Conservation (phyloP, 2,113 vertebrate species). For the Hemibagrus wyckioides region DNA sequence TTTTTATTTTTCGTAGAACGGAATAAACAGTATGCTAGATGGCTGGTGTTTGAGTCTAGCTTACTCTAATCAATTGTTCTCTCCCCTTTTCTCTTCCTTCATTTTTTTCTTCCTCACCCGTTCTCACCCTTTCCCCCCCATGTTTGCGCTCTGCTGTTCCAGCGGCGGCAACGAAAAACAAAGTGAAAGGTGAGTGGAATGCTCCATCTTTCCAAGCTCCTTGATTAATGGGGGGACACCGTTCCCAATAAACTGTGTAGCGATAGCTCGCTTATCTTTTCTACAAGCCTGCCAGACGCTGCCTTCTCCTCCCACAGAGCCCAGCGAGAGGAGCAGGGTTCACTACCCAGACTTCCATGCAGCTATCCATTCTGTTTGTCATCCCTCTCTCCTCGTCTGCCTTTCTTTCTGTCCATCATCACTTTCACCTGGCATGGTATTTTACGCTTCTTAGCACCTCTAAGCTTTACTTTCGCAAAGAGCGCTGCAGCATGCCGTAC, state of each 20-base stretch:
- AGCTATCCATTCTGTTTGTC: slow-evolving; percentile 45
- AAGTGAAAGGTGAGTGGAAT: slow-evolving; percentile 77
- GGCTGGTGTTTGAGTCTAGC: slow-evolving; percentile 21
- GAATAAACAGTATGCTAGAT: slow-evolving; percentile 36
- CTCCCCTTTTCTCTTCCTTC: slow-evolving; percentile 42
- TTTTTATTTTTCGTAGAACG: slow-evolving; percentile 19
- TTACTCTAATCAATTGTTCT: slow-evolving; percentile 55
- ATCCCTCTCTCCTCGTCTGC: slow-evolving; percentile 45
- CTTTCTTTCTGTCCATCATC: slow-evolving; percentile 35
- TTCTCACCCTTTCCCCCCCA: slow-evolving; percentile 25
- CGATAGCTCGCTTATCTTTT: slow-evolving; percentile 49
- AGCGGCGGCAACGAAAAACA: slow-evolving; percentile 79
- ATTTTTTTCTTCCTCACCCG: slow-evolving; percentile 33
- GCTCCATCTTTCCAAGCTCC: slow-evolving; percentile 48
- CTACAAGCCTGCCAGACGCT: slow-evolving; percentile 46
- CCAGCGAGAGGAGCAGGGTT: slow-evolving; percentile 17
- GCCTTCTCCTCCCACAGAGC: slow-evolving; percentile 22
- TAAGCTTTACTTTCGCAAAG: neutral
- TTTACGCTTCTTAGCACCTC: neutral
- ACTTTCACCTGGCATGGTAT: slow-evolving; percentile 26
- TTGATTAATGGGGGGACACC: slow-evolving; percentile 56
- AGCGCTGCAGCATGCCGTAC: neutral
- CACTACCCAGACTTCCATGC: slow-evolving; percentile 31
- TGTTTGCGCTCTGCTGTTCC: slow-evolving; percentile 58
- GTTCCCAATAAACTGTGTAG: slow-evolving; percentile 52